A percentile compares a stretch with the other conserved stretches of the same genome.
phyloP scores from a whole-genome alignment of 2,113 vertebrate species.

The Poeciliopsis prolifica region DNA sequence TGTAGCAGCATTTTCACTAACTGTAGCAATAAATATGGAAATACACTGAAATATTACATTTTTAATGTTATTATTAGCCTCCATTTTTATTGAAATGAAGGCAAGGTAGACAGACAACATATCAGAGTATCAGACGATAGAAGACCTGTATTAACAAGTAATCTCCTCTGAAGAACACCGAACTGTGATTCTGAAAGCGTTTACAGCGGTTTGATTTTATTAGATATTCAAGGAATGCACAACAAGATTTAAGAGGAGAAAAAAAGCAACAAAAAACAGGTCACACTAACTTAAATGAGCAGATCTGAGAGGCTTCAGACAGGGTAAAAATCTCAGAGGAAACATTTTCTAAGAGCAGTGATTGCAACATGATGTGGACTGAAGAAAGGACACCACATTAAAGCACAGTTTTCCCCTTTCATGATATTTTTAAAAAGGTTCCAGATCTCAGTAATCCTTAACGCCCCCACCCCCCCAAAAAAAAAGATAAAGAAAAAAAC shows the following conservation, averaged over 20 bases:
- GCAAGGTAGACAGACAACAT: no score
- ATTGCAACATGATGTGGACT: background rate
- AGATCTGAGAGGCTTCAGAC: background rate
- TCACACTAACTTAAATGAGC: background rate
- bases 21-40: no score
- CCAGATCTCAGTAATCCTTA: constrained; percentile 3
- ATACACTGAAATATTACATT: no score
- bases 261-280: background rate
- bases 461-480: no score
- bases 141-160: no score
- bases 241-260: background rate
- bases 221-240: background rate
- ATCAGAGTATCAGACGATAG: no score
- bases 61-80: no score
- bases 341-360: background rate
- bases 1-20: no score
- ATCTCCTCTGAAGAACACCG: background rate
- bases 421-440: background rate
- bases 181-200: background rate
- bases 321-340: no score
- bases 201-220: background rate
- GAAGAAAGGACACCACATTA: constrained; percentile 5
- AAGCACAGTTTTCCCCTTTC: constrained; percentile 2
- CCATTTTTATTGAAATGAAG: no score
- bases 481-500: background rate